phyloP scores from a whole-genome alignment of 2,797 vertebrate species.

The Platyrinchus mystaceus region DNA sequence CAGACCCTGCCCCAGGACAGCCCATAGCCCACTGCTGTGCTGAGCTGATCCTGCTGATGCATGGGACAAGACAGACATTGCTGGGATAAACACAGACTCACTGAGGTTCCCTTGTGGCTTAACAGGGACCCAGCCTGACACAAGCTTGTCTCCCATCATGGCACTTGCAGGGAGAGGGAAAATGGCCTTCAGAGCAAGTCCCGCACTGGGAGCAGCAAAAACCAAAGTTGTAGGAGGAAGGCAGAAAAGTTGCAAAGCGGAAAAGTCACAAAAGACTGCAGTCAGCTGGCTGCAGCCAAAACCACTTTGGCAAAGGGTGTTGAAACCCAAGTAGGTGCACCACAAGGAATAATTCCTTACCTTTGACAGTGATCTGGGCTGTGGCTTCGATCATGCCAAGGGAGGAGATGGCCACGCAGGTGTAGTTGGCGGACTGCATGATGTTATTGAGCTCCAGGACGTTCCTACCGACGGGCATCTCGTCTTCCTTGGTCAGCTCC shows the following conservation, averaged over 20 bases:
- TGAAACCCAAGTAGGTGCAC: background rate
- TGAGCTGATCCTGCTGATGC: background rate
- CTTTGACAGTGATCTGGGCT: conserved; percentile 95
- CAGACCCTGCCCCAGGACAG: background rate
- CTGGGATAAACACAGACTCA: background rate
- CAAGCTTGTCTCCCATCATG: background rate
- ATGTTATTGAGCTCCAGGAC: conserved; percentile 92
- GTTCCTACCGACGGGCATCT: conserved; percentile 94
- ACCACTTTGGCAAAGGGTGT: background rate
- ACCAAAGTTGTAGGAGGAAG: background rate
- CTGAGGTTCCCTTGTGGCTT: rapidly evolving
- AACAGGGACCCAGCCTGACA: background rate
- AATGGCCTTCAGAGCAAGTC: background rate
- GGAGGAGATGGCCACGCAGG: conserved; percentile 94
- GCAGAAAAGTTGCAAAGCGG: background rate
- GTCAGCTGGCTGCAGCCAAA: background rate
- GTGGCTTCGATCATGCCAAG: conserved; percentile 94
- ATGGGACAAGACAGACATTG: background rate
- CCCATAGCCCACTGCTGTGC: rapidly evolving
- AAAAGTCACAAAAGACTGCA: background rate
- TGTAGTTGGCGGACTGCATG: conserved; percentile 91
- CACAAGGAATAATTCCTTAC: conserved; percentile 26
- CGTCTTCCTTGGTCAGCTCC: conserved; percentile 92
- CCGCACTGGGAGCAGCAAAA: background rate
- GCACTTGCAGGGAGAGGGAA: background rate